Evolutionary conservation across 2,113 vertebrate species (phyloP).

Genomic region (Benitochromis conjunctus): DNA sequence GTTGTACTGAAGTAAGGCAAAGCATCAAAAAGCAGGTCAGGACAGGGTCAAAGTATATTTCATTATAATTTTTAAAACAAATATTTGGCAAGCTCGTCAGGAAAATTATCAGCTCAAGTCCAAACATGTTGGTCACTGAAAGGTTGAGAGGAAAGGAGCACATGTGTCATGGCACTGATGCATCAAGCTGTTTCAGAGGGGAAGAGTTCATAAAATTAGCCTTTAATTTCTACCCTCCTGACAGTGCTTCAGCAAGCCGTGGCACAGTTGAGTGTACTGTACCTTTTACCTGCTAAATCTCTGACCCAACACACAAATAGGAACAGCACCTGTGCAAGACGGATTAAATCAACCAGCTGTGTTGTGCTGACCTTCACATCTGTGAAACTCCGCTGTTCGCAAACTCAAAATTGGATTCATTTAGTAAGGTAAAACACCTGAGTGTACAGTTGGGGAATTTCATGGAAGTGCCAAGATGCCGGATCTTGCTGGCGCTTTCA

Average conservation of each 20-base stretch:
- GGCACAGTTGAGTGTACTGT: neutral
- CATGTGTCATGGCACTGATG: neutral
- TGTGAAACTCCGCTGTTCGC: neutral
- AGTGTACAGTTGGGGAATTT: slow-evolving; percentile 1
- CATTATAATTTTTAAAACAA: neutral
- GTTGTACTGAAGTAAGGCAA: neutral
- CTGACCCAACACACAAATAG: neutral
- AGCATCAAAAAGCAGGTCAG: neutral
- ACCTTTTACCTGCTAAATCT: neutral
- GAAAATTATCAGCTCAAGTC: neutral
- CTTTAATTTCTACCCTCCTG: neutral
- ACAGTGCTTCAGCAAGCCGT: neutral
- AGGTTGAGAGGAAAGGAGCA: neutral
- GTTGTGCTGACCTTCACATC: slow-evolving; percentile 35
- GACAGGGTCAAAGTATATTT: neutral
- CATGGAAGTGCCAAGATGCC: slow-evolving; percentile 1
- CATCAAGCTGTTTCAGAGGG: neutral
- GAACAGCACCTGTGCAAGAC: neutral
- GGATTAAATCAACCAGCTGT: slow-evolving; percentile 19
- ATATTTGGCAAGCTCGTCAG: neutral
- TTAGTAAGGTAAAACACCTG: slow-evolving; percentile 40
- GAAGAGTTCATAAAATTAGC: neutral
- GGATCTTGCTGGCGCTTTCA: slow-evolving; percentile 16
- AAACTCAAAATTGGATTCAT: slow-evolving; percentile 43
- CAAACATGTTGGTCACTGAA: neutral